phyloP scores from a whole-genome alignment of 2,113 vertebrate species.

The Calidris pygmaea region DNA sequence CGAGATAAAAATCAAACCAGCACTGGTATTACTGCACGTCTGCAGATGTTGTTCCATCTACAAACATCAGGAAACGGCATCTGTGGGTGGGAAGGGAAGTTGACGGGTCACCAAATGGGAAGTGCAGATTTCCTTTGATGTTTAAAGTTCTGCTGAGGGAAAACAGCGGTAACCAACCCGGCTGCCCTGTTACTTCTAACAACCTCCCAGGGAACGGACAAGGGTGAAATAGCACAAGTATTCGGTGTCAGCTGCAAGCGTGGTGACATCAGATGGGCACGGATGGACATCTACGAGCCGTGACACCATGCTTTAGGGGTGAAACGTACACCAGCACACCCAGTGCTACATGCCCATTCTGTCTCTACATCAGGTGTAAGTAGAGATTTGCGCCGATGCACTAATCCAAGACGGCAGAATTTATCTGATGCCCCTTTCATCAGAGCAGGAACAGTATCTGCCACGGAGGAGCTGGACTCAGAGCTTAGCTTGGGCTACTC shows the following conservation, averaged over 20 bases:
- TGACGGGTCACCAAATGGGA: neutral
- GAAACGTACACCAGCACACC: conserved; percentile 19
- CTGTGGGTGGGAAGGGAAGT: conserved; percentile 6
- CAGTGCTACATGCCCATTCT: neutral
- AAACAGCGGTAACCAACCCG: neutral
- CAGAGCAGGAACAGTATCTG: neutral
- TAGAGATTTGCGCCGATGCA: neutral
- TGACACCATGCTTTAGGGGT: neutral
- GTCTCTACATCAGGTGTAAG: neutral
- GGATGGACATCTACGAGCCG: neutral
- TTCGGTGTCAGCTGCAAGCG: neutral
- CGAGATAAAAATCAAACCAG: conserved; percentile 14
- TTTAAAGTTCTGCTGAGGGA: neutral
- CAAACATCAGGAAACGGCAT: neutral
- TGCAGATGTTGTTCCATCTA: neutral
- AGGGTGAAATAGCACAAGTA: neutral
- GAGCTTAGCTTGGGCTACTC: conserved; percentile 9
- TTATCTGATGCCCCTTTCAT: neutral
- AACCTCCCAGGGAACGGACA: neutral
- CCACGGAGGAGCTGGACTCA: neutral
- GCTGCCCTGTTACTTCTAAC: neutral
- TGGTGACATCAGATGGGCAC: neutral
- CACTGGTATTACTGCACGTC: neutral
- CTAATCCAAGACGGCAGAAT: neutral
- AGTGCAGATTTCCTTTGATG: neutral